Base-by-base conservation (phyloP, 2,888 invertebrate genomes). In the Philopedon plagiatum region DNA sequence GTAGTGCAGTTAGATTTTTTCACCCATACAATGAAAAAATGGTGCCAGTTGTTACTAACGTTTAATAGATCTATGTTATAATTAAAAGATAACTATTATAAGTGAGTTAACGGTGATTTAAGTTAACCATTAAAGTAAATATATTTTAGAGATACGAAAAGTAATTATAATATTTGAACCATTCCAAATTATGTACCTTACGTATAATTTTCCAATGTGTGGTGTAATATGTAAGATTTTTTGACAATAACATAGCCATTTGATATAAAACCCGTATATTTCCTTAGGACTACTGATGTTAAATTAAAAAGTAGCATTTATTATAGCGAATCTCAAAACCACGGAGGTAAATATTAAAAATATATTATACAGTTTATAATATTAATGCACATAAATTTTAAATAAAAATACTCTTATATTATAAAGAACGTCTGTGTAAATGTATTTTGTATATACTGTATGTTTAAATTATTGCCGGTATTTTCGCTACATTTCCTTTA, bases 201-300 rank as follows among this genome's bases (percentile, higher is more conserved):
- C 74, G 37, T 64, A 81, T 84, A 80, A 82, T 81, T 85, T 84
- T 84, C 85, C 84, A 83, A 82, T 83, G 82, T 84, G 84, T 80
- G 83, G 83, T 81, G 64, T 77, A 74, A 74, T 51, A 80, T 81
- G 80, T 85, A 85, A 84, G 84, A 81, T 85, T 84, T 65, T 84
- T 85, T 85, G 86, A 86, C 86, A 86, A 86, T 86, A 86, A 85
- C 78, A 82, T 86, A 85, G 85, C 83, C 84, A 83, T 85, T 85
- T 86, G 84, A 86, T 85, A 86, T 85, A 83, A 83, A 81, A 49
- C 21, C 15, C 77, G 74, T 80, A 81, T 82, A 83, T 82, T 81
- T n/a, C n/a, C n/a, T n/a, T 83, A 82, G 81, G 82, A 82, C 81
- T 81, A 81, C 83, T 83, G 82, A 82, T 82, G 82, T 85, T 83